These are phyloP conservation scores for Yponomeuta plumbellus DNA, from an alignment of 2,888 invertebrate species.

Conservation along the genomic window DNA sequence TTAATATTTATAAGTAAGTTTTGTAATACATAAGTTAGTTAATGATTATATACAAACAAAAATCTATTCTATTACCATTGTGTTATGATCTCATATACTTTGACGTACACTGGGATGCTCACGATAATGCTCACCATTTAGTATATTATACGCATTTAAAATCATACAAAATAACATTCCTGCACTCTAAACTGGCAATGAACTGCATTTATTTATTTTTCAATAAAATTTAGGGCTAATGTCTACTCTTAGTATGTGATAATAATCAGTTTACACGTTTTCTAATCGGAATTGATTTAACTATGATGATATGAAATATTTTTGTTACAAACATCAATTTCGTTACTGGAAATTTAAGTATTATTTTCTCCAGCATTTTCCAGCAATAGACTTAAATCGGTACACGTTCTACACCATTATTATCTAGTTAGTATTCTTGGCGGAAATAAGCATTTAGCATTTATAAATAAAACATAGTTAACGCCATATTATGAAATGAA, in stretches of 20 bases:
- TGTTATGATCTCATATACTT: slow-evolving; percentile 30
- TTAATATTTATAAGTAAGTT: slow-evolving; percentile 8
- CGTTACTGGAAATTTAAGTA: neutral
- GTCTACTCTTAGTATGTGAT: neutral
- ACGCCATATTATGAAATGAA: slow-evolving; percentile 44
- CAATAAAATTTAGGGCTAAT: neutral
- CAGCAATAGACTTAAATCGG: neutral
- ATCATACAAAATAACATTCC: slow-evolving; percentile 39
- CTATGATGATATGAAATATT: slow-evolving; percentile 17
- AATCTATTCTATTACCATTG: slow-evolving; percentile 12
- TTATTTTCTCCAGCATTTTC: neutral
- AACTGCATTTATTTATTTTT: slow-evolving; percentile 55
- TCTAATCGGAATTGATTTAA: neutral
- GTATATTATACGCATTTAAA: neutral
- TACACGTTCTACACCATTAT: neutral
- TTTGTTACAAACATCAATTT: neutral
- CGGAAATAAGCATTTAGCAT: neutral
- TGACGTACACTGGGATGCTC: slow-evolving; percentile 25
- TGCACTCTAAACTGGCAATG: slow-evolving; percentile 48
- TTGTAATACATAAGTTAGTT: slow-evolving; percentile 10
- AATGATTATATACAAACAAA: slow-evolving; percentile 4
- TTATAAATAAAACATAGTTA: slow-evolving; percentile 43
- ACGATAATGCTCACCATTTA: slow-evolving; percentile 30
- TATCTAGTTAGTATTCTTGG: slow-evolving; percentile 35
- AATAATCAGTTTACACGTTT: neutral